Conservation (phyloP, 2,797 vertebrate species). For the Manis pentadactyla region DNA sequence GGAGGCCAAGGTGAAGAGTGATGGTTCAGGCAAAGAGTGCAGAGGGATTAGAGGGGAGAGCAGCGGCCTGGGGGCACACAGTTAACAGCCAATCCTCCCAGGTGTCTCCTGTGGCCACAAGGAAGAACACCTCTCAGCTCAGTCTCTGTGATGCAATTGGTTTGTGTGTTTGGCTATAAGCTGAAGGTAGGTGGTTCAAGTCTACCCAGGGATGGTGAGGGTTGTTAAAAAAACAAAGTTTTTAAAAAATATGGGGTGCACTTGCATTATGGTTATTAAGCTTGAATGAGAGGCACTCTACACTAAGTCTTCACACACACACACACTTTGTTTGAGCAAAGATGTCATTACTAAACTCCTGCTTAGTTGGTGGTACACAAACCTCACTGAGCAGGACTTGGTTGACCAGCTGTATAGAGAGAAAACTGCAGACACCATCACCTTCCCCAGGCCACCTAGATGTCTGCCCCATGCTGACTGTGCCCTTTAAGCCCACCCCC, state of each 20-base stretch:
- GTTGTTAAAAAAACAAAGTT: no score
- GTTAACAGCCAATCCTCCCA: background rate
- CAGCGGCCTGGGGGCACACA: rapidly evolving
- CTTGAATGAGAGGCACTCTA: no score
- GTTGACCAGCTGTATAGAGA: background rate
- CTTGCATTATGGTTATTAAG: no score
- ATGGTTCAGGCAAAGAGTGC: background rate
- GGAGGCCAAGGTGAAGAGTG: background rate
- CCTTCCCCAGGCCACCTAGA: background rate
- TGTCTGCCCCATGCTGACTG: background rate
- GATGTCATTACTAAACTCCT: no score
- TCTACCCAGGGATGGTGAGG: no score
- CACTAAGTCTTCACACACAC: background rate
- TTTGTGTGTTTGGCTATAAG: no score
- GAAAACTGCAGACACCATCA: background rate
- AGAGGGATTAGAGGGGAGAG: background rate
- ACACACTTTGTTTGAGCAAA: background rate
- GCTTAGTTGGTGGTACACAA: background rate
- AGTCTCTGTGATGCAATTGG: no score
- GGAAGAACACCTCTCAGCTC: background rate
- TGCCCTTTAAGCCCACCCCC: background rate
- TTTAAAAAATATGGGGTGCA: no score
- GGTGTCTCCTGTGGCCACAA: background rate
- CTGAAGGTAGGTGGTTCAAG: no score
- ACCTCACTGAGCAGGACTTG: background rate